Percentiles rank a stretch among this genome's conserved stretches.
These are phyloP conservation scores for Zenarchopterus dispar DNA, from an alignment of 2,797 vertebrate genomes.

Conservation along the genomic window DNA sequence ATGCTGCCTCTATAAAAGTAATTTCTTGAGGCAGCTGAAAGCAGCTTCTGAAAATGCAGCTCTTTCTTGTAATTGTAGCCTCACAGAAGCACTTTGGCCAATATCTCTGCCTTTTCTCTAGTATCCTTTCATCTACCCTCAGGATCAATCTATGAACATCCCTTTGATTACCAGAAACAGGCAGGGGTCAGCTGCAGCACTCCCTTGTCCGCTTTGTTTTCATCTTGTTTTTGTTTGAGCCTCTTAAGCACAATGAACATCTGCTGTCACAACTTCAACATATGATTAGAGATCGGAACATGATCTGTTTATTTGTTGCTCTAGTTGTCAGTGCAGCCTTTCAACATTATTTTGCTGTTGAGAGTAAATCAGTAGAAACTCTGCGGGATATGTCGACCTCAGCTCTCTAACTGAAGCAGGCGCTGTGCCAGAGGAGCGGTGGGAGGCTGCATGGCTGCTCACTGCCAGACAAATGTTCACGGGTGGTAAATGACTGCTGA, in stretches of 20 bases:
- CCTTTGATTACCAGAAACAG: slow-evolving; percentile 20
- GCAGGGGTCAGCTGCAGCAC: slow-evolving; percentile 3
- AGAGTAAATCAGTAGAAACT: slow-evolving; percentile 40
- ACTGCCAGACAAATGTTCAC: slow-evolving; percentile 47
- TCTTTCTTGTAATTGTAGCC: slow-evolving; percentile 32
- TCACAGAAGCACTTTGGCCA: slow-evolving; percentile 18
- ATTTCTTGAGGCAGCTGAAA: background rate
- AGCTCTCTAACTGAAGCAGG: slow-evolving; percentile 24
- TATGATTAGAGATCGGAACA: slow-evolving; percentile 3
- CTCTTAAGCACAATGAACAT: background rate
- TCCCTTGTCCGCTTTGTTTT: background rate
- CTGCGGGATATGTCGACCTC: slow-evolving; percentile 21
- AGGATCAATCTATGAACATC: slow-evolving; percentile 34
- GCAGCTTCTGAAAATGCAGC: slow-evolving; percentile 4
- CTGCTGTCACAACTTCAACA: slow-evolving; percentile 6
- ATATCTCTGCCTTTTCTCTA: slow-evolving; percentile 11
- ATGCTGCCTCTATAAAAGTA: slow-evolving; percentile 4
- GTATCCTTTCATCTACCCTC: slow-evolving; percentile 45
- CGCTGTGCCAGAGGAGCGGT: slow-evolving; percentile 20
- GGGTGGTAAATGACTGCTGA: slow-evolving; percentile 39
- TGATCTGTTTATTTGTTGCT: slow-evolving; percentile 2
- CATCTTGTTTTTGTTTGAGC: background rate
- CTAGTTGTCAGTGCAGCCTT: background rate
- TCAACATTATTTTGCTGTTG: slow-evolving; percentile 19
- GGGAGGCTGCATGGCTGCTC: slow-evolving; percentile 35